Evolutionary conservation across 64 coral and sea anemone genomes (phyloP).

Genomic region (Stichodactyla helianthus): DNA sequence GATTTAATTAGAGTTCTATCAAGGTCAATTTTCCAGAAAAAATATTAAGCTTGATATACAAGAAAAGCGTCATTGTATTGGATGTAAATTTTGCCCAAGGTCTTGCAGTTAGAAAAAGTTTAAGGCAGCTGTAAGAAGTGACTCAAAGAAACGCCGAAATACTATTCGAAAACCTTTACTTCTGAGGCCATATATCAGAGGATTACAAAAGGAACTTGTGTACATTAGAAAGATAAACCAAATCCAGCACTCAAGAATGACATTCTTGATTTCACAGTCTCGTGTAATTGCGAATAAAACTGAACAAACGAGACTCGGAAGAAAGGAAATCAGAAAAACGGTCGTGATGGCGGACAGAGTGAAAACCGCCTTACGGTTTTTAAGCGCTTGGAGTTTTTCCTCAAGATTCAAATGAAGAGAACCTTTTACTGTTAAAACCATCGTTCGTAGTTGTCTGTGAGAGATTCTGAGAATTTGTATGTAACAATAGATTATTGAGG

Average conservation of each 20-base stretch:
- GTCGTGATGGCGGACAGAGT: neutral
- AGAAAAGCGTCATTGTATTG: too few relatives aligned
- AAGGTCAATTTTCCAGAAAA: too few relatives aligned
- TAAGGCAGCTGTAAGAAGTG: neutral
- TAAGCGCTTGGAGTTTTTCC: neutral
- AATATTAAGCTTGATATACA: too few relatives aligned
- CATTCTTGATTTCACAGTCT: neutral
- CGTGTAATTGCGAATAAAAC: constrained; percentile 12
- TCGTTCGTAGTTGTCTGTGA: constrained; percentile 1
- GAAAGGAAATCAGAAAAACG: neutral
- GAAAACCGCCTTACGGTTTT: neutral
- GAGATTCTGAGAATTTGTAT: constrained; percentile 18
- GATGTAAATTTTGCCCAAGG: too few relatives aligned
- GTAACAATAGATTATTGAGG: constrained; percentile 10
- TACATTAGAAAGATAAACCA: constrained; percentile 24
- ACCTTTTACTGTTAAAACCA: neutral
- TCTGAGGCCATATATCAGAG: constrained; percentile 22
- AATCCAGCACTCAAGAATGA: constrained; percentile 2
- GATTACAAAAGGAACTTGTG: constrained; percentile 3
- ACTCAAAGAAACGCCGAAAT: neutral
- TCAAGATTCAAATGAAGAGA: neutral
- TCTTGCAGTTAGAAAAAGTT: too few relatives aligned
- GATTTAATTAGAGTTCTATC: neutral
- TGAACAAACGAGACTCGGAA: constrained; percentile 12
- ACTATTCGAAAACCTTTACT: constrained; percentile 15